Evolutionary conservation across 2,888 invertebrate genomes (phyloP), one percentile per base, ranked within the genome.

Genomic region (Cryptus viduatorius): DNA sequence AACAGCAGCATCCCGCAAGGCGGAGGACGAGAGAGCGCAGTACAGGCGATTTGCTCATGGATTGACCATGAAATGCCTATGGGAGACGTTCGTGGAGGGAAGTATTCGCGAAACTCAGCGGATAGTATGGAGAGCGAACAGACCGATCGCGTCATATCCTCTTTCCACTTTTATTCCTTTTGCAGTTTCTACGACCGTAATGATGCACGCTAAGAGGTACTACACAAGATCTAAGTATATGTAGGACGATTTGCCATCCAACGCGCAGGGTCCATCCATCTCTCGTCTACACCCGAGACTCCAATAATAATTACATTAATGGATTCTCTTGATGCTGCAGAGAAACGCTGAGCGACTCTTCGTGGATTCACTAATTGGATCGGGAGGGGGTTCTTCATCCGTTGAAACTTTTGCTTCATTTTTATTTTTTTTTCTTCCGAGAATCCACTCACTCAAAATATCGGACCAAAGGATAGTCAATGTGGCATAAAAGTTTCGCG

Each of bases 281-380:
- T 61, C 24, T 71, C 68, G 56, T 56, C 68, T 29, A 4, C 59
- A 19, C 19, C 59, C 24, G 37, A 79, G 64, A 61, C 79, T 71
- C 61, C 8, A 59, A 24, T 68, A 81, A 81, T 81, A 81, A 75
- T 75, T 81, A 80, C 37, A 81, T 75, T 81, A 81, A 81, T 81
- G 80, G 75, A 81, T 81, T 81, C 67, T 61, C 48, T 37, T 46
- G 61, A 19, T 71, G 42, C 19, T 65, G 48, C 64, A 7, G 50
- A 46, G 72, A 46, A 53, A 37, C 67, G 16, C 29, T 53, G 16
- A 76, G 65, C 46, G 71, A 56, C 68, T 65, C 67, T 78, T 29
- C 82, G 56, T 65, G 71, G 77, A 81, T 75, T 61, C 68, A 42
- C 73, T 81, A 75, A 75, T 81, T 81, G 80, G 75, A 81, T 59